Evolutionary conservation across 2,888 invertebrate genomes (phyloP), one percentile per base, ranked within the genome.

Genomic region (Polia nebulosa): DNA sequence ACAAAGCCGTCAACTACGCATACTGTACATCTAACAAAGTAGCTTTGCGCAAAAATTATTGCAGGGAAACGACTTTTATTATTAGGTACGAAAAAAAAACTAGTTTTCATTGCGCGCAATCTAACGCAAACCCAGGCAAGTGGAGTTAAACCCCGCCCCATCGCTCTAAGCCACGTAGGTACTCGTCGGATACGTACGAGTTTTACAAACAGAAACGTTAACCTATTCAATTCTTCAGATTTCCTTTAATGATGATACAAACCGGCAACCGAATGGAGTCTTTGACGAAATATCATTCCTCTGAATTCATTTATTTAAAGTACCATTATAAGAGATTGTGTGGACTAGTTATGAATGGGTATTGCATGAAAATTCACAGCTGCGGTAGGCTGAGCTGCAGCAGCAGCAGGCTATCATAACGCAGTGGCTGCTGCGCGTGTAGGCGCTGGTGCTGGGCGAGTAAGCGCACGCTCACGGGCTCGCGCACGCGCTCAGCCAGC

Each of bases 311-410:
- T 25, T 44, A 8, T 20, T 3, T 11, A n/a, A 41, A 9, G 6
- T 5, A 15, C 9, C 1, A 9, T 17, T 27, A 27, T 8, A 22
- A n/a, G 1, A 15, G 3, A 59, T n/a, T 15, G 5, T 32, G 13
- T 32, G 20, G 27, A 39, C n/a, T 15, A 32, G 3, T 29, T 17
- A n/a, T 49, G 41, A 45, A 22, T 29, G n/a, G 2, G 13, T 22
- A 32, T 51, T 27, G 2, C 3, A 4, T 58, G 6, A 51, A 34
- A 11, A 15, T 39, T 51, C 25, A 36, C 84, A 94, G 93, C 84
- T 92, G 64, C 92, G 92, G 82, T 94, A 94, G 76, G 89, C 88
- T 63, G 91, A 92, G 82, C 80, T 94, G 69, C 90, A 90, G 84
- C 91, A 90, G 84, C 89, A 88, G 80, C 91, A 91, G 78, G 87